Evolutionary conservation across 2,888 invertebrate genomes (phyloP).

Genomic region (Fragum sueziense): DNA sequence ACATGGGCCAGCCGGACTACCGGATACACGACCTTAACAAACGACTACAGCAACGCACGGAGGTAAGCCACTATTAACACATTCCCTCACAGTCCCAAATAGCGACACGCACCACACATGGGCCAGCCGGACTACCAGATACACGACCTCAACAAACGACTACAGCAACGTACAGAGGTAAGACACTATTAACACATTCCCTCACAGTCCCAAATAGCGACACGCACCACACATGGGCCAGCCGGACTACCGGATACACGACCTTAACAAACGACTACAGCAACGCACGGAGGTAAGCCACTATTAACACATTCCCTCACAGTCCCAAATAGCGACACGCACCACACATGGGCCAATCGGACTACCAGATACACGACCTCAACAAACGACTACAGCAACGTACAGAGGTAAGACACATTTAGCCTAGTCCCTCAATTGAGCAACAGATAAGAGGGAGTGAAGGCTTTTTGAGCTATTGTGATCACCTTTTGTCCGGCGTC

Average conservation of each 20-base stretch:
- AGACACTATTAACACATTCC: too few species aligned
- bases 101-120: conserved; percentile 80
- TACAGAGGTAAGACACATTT: conserved; percentile 88
- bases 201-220: conserved; percentile 73
- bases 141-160: conserved; percentile 99
- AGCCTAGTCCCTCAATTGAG: too few species aligned
- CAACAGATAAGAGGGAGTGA: too few species aligned
- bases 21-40: conserved; percentile 99
- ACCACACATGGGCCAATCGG: conserved; percentile 84
- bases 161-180: conserved; percentile 95
- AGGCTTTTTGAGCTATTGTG: too few species aligned
- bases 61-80: too few species aligned
- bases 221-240: conserved; percentile 82
- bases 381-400: conserved; percentile 99
- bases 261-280: conserved; percentile 98
- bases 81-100: too few species aligned
- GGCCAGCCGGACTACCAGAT: conserved; percentile 93
- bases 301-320: too few species aligned
- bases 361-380: conserved; percentile 99
- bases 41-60: conserved; percentile 97
- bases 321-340: conserved; percentile 75
- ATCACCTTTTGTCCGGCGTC: too few species aligned
- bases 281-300: conserved; percentile 93
- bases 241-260: conserved; percentile 97
- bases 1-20: conserved; percentile 88